Evolutionary conservation across 2,888 invertebrate species (phyloP), one percentile per base, ranked within the genome.

Genomic region (Hesperia comma): DNA sequence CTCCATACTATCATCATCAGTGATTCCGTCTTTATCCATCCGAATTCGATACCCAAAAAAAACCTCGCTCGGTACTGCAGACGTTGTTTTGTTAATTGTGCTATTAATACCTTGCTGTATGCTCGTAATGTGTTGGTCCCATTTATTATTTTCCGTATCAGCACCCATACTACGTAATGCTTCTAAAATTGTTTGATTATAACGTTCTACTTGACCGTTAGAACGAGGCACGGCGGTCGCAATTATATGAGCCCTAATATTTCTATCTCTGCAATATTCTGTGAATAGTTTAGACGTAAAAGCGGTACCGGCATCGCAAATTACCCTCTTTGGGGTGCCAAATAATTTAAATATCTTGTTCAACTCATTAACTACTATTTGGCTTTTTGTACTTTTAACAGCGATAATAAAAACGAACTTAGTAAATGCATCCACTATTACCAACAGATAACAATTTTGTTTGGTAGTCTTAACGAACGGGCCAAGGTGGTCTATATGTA

Each of bases 371-470:
- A 72, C 69, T 0, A 71, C 70, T 7, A 67, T 26, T 21, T 58
- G 43, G 67, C 67, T 71, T 67, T 71, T 70, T 6, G 71, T 72
- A 58, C 70, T 69, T 63, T 55, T 56, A 12, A 74, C 71, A 17
- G 79, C 72, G 56, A 72, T 71, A 55, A 79, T 71, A 69, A 78
- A 77, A 6, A 74, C 70, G 37, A 70, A 70, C 26, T 72, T 72
- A 12, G 70, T 70, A 60, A 72, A 74, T 4, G 73, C 68, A 61
- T 75, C 73, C 6, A 74, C 74, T 3, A 64, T 57, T 6, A 75
- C 73, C 15, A 75, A 64, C 12, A 75, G 26, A 49, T n/a, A n/a
- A n/a, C n/a, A n/a, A n/a, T 75, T 72, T 60, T 72, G 54, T 14
- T 66, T 61, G 2, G 64, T 70, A 26, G 72, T 71, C 49, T 71